Percentiles rank a stretch among this genome's conserved stretches.
phyloP scores from a whole-genome alignment of 2,113 vertebrate genomes.

The Vidua macroura region DNA sequence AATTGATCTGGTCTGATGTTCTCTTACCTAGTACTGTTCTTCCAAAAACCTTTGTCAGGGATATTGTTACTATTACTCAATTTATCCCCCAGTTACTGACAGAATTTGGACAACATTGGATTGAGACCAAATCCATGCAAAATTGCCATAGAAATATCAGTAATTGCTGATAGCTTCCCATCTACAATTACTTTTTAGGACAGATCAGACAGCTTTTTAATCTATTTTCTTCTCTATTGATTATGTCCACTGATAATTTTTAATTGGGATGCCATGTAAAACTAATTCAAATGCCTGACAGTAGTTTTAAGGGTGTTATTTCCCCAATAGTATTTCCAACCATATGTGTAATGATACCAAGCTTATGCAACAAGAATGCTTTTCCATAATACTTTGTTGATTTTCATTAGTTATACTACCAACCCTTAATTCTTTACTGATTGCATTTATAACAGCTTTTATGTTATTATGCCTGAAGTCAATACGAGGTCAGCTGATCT shows the following conservation, averaged over 20 bases:
- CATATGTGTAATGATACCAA: background rate
- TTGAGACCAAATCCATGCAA: background rate
- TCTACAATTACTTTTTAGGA: conserved; percentile 7
- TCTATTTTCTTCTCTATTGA: conserved; percentile 23
- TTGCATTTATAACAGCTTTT: background rate
- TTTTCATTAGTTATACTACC: background rate
- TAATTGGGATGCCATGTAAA: conserved; percentile 38
- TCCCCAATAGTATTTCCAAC: background rate
- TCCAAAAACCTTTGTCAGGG: background rate
- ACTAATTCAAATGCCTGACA: conserved; percentile 11
- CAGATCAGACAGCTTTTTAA: background rate
- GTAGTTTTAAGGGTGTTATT: background rate
- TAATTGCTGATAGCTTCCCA: background rate
- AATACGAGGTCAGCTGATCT: background rate
- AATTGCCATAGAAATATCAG: background rate
- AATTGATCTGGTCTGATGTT: background rate
- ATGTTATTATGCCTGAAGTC: conserved; percentile 6
- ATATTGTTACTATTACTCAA: background rate
- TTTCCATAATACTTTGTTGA: background rate
- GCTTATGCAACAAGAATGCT: background rate
- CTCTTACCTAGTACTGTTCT: background rate
- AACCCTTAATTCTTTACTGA: background rate
- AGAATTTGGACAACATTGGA: background rate
- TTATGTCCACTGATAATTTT: conserved; percentile 31
- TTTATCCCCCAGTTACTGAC: background rate